Base-by-base conservation (phyloP, 2,888 invertebrate species). In the Yponomeuta malinellus region DNA sequence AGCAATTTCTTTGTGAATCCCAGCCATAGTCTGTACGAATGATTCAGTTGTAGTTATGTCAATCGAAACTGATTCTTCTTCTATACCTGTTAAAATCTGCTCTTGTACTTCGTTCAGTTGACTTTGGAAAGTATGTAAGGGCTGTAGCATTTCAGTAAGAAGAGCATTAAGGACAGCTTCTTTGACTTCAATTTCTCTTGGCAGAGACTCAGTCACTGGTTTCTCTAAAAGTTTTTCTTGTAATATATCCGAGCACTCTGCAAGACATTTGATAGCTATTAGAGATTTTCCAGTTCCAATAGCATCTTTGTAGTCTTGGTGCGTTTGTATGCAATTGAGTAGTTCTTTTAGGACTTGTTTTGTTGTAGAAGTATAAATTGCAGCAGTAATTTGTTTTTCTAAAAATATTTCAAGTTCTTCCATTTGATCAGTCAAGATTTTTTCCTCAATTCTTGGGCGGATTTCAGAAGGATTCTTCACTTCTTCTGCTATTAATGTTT, bases 1-100 rank as follows among this genome's bases (percentile, higher is more conserved):
- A 15, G 83, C 78, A 10, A 90, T 83, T 73, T 86, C 86, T 79
- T 86, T 85, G 71, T 89, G 84, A 23, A 88, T 82, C 74, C 88
- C 87, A 31, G 83, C 79, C 75, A 89, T 80, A 29, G 83, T 85
- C 74, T 88, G 81, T 15, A 88, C 81, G 64, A 86, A 81, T 4
- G 86, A 86, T 76, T 90, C 88, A 15, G 87, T 85, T 48, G 84
- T 82, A 10, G 82, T 79, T 71, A 87, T 74, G 71, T 88, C 85
- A 5, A 85, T 74, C 0, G 87, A 85, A 72, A 85, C 75, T 0
- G 81, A 79, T 63, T 85, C 83, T 72, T 85, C 85, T 31, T 87
- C 83, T 8, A 78, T 74, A 4, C 84, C 83, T 63, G 78, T 78
- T 52, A 81, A 74, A 23, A 87, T 77, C 76, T 89, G 86, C 71